Evolutionary conservation across 2,797 vertebrate species (phyloP).

Genomic region (Pipistrellus nathusii): DNA sequence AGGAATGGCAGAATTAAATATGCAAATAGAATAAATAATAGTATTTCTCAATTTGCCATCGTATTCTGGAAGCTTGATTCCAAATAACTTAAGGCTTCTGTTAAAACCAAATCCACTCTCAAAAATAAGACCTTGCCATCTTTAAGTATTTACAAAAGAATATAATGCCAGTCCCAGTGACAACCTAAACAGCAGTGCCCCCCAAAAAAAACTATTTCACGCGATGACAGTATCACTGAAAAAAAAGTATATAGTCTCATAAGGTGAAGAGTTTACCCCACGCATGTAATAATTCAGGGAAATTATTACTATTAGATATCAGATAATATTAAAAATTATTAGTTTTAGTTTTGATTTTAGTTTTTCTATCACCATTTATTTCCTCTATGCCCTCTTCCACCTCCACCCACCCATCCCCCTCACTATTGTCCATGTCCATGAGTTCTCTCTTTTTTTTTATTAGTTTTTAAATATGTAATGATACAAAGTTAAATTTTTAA

Average conservation of each 20-base stretch:
- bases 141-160: background rate
- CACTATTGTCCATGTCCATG: too few species aligned
- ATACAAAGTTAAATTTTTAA: background rate
- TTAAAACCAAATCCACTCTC: constrained; percentile 21
- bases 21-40: constrained; percentile 11
- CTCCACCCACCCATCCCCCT: too few species aligned
- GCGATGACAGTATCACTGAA: background rate
- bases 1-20: background rate
- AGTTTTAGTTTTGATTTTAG: background rate
- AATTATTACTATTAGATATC: background rate
- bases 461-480: background rate
- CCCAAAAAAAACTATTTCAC: background rate
- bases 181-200: background rate
- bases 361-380: too few species aligned
- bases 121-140: constrained; percentile 1
- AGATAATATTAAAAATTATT: background rate
- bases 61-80: background rate
- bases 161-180: background rate
- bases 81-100: constrained; percentile 38
- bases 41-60: background rate
- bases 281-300: background rate
- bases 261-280: background rate
- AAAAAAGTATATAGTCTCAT: background rate
- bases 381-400: too few species aligned
- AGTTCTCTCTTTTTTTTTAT: too few species aligned